A percentile compares a stretch with the other conserved stretches of the same genome.
Evolutionary conservation across 2,888 invertebrate species (phyloP).

Genomic region (Xylocampa areola): DNA sequence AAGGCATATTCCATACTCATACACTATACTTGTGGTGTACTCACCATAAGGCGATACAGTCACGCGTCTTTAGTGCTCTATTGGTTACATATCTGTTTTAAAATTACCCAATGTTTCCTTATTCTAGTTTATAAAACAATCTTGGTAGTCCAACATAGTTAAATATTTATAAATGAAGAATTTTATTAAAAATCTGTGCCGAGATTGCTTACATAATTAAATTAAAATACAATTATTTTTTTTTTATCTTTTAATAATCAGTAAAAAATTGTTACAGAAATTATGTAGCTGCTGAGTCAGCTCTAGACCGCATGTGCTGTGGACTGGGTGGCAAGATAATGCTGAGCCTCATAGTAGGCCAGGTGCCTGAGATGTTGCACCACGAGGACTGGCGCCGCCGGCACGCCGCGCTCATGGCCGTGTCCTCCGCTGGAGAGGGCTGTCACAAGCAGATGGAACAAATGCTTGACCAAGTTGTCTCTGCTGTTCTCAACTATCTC

Average conservation of each 20-base stretch:
- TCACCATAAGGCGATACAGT: too few relatives aligned
- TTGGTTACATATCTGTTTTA: too few relatives aligned
- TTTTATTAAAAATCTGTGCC: too few relatives aligned
- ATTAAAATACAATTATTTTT: too few relatives aligned
- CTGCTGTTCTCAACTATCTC: conserved; percentile 96
- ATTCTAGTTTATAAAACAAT: too few relatives aligned
- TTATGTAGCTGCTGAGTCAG: conserved; percentile 98
- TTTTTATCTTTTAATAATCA: neutral
- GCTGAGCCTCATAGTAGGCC: conserved; percentile 95
- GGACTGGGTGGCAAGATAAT: conserved; percentile 98
- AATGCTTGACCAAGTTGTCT: conserved; percentile 97
- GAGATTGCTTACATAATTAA: too few relatives aligned
- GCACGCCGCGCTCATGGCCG: conserved; percentile 99
- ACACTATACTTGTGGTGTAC: too few relatives aligned
- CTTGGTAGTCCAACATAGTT: too few relatives aligned
- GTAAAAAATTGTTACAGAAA: conserved; percentile 90
- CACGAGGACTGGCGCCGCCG: conserved; percentile 95
- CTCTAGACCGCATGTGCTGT: conserved; percentile 98
- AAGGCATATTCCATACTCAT: too few relatives aligned
- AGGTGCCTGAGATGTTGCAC: conserved; percentile 96
- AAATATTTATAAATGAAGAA: too few relatives aligned
- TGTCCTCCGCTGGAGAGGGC: conserved; percentile 99
- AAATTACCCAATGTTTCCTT: too few relatives aligned
- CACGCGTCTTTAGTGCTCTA: too few relatives aligned
- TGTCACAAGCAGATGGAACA: conserved; percentile 99